Evolutionary conservation across 2,113 vertebrate species (phyloP).

Genomic region (Callospermophilus lateralis): DNA sequence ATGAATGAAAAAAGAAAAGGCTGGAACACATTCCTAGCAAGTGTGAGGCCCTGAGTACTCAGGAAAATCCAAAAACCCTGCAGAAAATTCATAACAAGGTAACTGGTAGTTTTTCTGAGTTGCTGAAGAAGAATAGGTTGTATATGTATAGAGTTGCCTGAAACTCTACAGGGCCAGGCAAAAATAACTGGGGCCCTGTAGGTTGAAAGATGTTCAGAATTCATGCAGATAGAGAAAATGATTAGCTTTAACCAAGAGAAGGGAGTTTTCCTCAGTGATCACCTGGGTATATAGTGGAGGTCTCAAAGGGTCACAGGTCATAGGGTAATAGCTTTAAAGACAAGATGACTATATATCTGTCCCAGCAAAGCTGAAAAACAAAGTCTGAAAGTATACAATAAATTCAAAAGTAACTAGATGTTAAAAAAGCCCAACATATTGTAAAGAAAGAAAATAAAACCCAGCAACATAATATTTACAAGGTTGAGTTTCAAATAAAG

Average conservation of each 20-base stretch:
- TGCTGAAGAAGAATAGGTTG: neutral
- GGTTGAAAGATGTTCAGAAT: neutral
- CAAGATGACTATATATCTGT: neutral
- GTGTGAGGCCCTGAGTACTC: too few species aligned
- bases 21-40: too few species aligned
- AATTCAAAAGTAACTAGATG: neutral
- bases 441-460: neutral
- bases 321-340: neutral
- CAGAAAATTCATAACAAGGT: too few species aligned
- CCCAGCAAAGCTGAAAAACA: neutral
- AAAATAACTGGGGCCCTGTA: neutral
- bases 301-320: neutral
- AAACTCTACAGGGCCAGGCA: neutral
- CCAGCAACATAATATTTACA: neutral
- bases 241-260: neutral
- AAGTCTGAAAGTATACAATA: neutral
- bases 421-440: neutral
- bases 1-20: too few species aligned
- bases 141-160: too few species aligned
- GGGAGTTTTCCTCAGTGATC: neutral
- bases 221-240: neutral
- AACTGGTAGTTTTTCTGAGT: neutral
- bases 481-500: neutral
- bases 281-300: neutral
- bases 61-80: too few species aligned